A percentile compares a stretch with the other conserved stretches of the same genome.
phyloP scores from a whole-genome alignment of 1,140 invertebrate genomes.

The Steinernema khuongi region DNA sequence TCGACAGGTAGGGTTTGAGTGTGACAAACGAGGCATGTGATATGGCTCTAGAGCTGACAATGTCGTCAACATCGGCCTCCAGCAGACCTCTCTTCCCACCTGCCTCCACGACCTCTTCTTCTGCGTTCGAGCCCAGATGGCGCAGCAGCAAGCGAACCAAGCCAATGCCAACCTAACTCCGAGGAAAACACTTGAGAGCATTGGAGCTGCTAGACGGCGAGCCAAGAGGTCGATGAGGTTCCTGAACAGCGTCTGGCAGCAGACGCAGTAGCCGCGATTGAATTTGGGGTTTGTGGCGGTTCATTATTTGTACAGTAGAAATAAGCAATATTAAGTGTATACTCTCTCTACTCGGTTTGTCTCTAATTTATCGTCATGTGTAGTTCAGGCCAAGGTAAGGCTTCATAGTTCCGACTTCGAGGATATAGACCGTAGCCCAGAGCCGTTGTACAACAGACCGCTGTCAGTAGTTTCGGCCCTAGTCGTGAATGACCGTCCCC shows the following conservation, averaged over 20 bases:
- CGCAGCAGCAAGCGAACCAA: constrained; percentile 12
- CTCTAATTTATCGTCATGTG: too few relatives aligned
- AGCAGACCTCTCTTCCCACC: constrained; percentile 33
- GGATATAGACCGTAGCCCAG: too few relatives aligned
- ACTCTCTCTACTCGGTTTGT: too few relatives aligned
- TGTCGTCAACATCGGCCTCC: constrained; percentile 34
- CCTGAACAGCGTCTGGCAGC: background rate
- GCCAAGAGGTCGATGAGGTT: background rate
- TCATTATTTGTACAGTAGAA: too few relatives aligned
- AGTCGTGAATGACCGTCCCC: too few relatives aligned
- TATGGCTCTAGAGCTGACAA: constrained; percentile 30
- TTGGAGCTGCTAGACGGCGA: background rate
- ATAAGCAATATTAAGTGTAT: too few relatives aligned
- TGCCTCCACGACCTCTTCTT: constrained; percentile 38
- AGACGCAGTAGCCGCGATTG: too few relatives aligned
- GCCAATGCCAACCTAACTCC: background rate
- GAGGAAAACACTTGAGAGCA: background rate
- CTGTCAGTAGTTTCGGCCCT: too few relatives aligned
- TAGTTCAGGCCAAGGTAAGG: too few relatives aligned
- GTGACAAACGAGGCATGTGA: background rate
- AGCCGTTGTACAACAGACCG: too few relatives aligned
- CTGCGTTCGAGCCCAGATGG: constrained; percentile 27
- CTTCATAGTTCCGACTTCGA: too few relatives aligned
- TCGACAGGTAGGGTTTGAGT: constrained; percentile 15
- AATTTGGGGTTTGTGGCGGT: too few relatives aligned